phyloP scores from a whole-genome alignment of 1,140 invertebrate genomes.

The Trachelipus rathkii region DNA sequence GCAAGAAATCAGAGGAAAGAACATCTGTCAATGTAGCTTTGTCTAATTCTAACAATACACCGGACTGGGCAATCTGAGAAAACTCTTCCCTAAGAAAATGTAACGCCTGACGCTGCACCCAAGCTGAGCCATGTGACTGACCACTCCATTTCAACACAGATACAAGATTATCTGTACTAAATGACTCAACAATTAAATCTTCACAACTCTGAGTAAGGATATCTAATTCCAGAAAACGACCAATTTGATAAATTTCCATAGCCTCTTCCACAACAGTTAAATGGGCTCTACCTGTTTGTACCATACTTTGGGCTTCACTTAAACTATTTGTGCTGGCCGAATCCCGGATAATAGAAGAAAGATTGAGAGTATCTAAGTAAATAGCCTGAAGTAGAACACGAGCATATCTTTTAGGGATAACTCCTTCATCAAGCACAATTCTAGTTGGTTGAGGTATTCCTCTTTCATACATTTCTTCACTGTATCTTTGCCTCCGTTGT shows the following conservation, averaged over 20 bases:
- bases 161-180: slow-evolving; percentile 70
- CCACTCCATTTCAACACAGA: slow-evolving; percentile 65
- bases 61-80: slow-evolving; percentile 59
- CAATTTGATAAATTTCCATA: slow-evolving; percentile 93
- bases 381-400: slow-evolving; percentile 83
- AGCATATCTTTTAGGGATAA: slow-evolving; percentile 72
- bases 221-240: slow-evolving; percentile 86
- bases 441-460: slow-evolving; percentile 63
- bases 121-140: slow-evolving; percentile 82
- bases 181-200: slow-evolving; percentile 83
- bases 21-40: slow-evolving; percentile 73
- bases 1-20: slow-evolving; percentile 81
- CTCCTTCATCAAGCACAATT: slow-evolving; percentile 86
- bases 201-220: slow-evolving; percentile 84
- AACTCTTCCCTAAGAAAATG: slow-evolving; percentile 82
- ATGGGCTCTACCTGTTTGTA: slow-evolving; percentile 58
- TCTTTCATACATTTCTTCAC: slow-evolving; percentile 70
- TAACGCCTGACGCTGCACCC: slow-evolving; percentile 81
- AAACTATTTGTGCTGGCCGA: slow-evolving; percentile 51
- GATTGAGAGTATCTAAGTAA: slow-evolving; percentile 86
- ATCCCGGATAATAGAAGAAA: slow-evolving; percentile 70
- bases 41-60: slow-evolving; percentile 72
- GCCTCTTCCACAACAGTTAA: slow-evolving; percentile 83
- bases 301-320: slow-evolving; percentile 44
- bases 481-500: slow-evolving; percentile 67